These are phyloP conservation scores for Forbesichthys papilliferus DNA, from an alignment of 2,113 vertebrate genomes.

Conservation along the genomic window DNA sequence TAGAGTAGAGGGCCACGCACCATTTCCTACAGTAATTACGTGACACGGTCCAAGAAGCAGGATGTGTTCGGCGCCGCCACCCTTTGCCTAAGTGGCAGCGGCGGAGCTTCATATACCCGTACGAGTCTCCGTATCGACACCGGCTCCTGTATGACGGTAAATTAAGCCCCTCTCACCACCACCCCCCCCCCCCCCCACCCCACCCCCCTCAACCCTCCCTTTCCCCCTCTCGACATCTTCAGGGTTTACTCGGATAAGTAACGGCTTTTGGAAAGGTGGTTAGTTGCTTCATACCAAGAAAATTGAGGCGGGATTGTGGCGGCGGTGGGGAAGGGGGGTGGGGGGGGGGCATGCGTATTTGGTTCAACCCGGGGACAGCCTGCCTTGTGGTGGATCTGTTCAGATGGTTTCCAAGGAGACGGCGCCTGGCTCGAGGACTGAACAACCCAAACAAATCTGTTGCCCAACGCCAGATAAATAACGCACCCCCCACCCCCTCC, in stretches of 20 bases:
- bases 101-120: constrained; percentile 21
- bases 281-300: constrained; percentile 47
- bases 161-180: constrained; percentile 7
- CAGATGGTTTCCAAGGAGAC: constrained; percentile 61
- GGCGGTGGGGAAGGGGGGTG: not conserved
- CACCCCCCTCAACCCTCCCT: not conserved
- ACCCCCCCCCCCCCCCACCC: too few species aligned
- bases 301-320: not conserved
- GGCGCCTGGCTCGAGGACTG: constrained; percentile 60
- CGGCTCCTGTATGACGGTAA: constrained; percentile 14
- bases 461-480: constrained; percentile 45
- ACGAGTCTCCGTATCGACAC: constrained; percentile 7
- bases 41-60: constrained; percentile 62
- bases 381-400: constrained; percentile 41
- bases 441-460: constrained; percentile 55
- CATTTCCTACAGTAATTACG: constrained; percentile 68
- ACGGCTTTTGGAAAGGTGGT: constrained; percentile 46
- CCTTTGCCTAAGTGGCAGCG: constrained; percentile 28
- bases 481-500: constrained; percentile 32
- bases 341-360: not conserved
- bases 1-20: constrained; percentile 57
- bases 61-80: constrained; percentile 50
- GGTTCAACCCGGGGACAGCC: constrained; percentile 46
- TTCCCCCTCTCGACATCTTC: not conserved
- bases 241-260: constrained; percentile 22